Percentiles rank a stretch among this genome's conserved stretches.
Evolutionary conservation across 2,797 vertebrate species (phyloP).

Genomic region (Enteromius fasciolatus): DNA sequence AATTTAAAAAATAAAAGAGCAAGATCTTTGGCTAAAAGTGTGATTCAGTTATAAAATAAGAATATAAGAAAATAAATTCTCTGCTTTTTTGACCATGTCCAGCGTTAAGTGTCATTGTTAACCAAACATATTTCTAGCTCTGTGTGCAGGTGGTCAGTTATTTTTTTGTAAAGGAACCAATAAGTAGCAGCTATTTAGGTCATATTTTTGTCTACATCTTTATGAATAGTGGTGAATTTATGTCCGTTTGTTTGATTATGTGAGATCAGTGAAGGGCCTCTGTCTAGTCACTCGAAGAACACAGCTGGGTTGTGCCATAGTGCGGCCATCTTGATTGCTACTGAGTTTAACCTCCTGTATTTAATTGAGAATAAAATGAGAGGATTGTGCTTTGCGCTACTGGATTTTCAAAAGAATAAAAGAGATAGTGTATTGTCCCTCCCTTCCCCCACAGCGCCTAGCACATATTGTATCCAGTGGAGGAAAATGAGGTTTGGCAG

Average conservation of each 20-base stretch:
- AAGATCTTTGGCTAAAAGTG: not conserved
- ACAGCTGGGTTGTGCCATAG: slow-evolving; percentile 87
- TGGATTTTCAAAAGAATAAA: slow-evolving; percentile 46
- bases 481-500: slow-evolving; percentile 75
- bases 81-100: slow-evolving; percentile 50
- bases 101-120: slow-evolving; percentile 78
- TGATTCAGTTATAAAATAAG: slow-evolving; percentile 3
- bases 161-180: slow-evolving; percentile 78
- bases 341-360: slow-evolving; percentile 87
- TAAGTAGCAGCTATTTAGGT: slow-evolving; percentile 82
- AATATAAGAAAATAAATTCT: not conserved
- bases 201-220: slow-evolving; percentile 90
- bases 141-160: slow-evolving; percentile 86
- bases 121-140: slow-evolving; percentile 77
- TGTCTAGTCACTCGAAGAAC: slow-evolving; percentile 76
- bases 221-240: slow-evolving; percentile 77
- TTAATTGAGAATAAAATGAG: slow-evolving; percentile 65
- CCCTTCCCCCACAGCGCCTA: slow-evolving; percentile 61
- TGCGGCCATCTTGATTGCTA: slow-evolving; percentile 88
- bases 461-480: slow-evolving; percentile 62
- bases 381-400: slow-evolving; percentile 36
- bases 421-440: slow-evolving; percentile 57
- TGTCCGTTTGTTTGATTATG: slow-evolving; percentile 57
- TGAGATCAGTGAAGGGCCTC: slow-evolving; percentile 69
- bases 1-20: not conserved